Conservation (phyloP, 2,888 invertebrate species). For the Rhaphigaster nebulosa region DNA sequence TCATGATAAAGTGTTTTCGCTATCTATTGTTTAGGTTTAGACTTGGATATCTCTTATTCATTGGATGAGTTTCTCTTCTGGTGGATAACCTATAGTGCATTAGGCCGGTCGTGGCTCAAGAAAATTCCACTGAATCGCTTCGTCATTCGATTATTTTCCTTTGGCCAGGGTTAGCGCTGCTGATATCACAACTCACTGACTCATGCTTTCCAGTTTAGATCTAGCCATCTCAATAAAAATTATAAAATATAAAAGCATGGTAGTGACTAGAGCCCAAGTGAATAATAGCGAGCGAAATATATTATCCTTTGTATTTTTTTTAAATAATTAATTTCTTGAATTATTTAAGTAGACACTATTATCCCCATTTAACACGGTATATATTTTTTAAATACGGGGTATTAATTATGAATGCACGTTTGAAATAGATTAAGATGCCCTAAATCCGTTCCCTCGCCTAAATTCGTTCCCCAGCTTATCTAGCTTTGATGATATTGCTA, state of each 20-base stretch:
- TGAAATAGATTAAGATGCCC: too few relatives aligned
- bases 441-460: too few relatives aligned
- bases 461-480: too few relatives aligned
- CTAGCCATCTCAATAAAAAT: not conserved
- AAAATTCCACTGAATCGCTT: slow-evolving; percentile 14
- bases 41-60: not conserved
- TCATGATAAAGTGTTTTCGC: not conserved
- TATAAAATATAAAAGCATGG: not conserved
- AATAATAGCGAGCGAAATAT: too few relatives aligned
- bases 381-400: too few relatives aligned
- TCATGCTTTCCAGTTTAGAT: not conserved
- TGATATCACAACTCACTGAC: not conserved
- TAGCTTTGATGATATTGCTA: too few relatives aligned
- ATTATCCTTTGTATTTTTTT: too few relatives aligned
- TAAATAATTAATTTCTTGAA: too few relatives aligned
- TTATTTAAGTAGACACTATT: too few relatives aligned
- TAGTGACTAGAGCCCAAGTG: too few relatives aligned
- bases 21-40: not conserved
- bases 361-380: too few relatives aligned
- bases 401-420: too few relatives aligned
- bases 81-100: not conserved
- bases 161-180: not conserved
- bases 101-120: not conserved
- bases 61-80: not conserved
- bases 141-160: slow-evolving; percentile 15